Percentiles rank a stretch among this genome's conserved stretches.
These are phyloP conservation scores for Gavialis gangeticus DNA, from an alignment of 2,113 vertebrate species.

Conservation along the genomic window DNA sequence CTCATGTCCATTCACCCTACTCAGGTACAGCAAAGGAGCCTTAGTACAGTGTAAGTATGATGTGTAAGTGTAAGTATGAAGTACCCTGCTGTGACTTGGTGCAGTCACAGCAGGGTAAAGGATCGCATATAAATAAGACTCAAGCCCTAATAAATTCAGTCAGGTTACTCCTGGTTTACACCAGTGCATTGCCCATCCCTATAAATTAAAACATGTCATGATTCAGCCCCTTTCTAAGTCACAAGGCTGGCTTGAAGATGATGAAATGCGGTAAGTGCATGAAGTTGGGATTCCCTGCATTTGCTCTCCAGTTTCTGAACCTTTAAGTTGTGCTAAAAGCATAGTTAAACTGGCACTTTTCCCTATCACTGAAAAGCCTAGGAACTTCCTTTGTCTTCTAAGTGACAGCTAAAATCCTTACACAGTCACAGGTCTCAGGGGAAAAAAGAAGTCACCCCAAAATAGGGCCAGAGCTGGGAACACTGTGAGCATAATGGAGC, in stretches of 20 bases:
- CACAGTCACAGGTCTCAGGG: background rate
- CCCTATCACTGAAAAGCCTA: background rate
- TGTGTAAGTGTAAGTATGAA: rapidly evolving
- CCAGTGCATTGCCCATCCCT: rapidly evolving
- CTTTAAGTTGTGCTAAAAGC: background rate
- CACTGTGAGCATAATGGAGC: rapidly evolving
- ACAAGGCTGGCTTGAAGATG: rapidly evolving
- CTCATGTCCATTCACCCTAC: rapidly evolving
- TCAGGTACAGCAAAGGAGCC: background rate
- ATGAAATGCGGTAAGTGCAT: background rate
- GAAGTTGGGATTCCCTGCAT: background rate
- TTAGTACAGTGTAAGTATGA: rapidly evolving
- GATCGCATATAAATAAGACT: rapidly evolving
- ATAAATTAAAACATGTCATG: no score
- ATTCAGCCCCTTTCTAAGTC: background rate
- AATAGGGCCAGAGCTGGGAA: background rate
- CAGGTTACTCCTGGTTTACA: rapidly evolving
- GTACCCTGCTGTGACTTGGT: rapidly evolving
- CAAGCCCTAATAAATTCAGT: rapidly evolving
- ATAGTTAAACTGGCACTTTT: background rate
- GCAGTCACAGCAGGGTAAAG: rapidly evolving
- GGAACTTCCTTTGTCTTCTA: background rate
- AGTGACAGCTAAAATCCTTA: background rate
- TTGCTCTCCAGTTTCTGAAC: background rate
- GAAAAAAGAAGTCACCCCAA: background rate